Conservation (phyloP, 1,140 invertebrate species). For the Drosophila tristis region DNA sequence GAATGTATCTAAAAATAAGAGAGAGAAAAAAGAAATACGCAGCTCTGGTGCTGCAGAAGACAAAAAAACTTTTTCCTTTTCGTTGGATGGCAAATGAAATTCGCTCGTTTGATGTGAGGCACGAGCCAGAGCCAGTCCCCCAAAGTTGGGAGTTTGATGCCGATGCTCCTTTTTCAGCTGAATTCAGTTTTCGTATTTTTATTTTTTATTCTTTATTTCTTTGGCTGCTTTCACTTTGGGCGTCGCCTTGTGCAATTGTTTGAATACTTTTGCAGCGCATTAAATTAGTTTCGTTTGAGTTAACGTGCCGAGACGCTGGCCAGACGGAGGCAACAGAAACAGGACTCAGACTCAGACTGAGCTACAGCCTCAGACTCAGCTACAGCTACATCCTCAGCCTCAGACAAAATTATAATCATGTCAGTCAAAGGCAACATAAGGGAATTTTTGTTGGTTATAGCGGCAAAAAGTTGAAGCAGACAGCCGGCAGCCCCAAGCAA, state of each 20-base stretch:
- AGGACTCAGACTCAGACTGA: constrained; percentile 11
- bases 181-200: constrained; percentile 37
- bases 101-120: constrained; percentile 77
- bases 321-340: constrained; percentile 5
- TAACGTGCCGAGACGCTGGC: constrained; percentile 70
- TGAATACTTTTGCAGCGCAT: constrained; percentile 83
- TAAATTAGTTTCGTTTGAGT: constrained; percentile 83
- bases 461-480: constrained; percentile 52
- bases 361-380: constrained; percentile 24
- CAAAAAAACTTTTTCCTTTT: constrained; percentile 74
- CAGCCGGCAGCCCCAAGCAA: constrained; percentile 19
- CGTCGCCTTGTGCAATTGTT: constrained; percentile 82
- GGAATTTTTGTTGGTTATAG: constrained; percentile 48
- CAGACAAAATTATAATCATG: constrained; percentile 82
- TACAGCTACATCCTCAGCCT: constrained; percentile 18
- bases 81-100: constrained; percentile 76
- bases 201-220: constrained; percentile 20
- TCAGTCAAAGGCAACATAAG: constrained; percentile 78
- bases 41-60: constrained; percentile 26
- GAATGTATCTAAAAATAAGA: constrained; percentile 48
- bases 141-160: constrained; percentile 1
- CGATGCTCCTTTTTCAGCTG: constrained; percentile 25
- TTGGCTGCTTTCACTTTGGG: constrained; percentile 72
- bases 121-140: constrained; percentile 45
- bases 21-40: not conserved